These are phyloP conservation scores for Ascaphus truei DNA, from an alignment of 2,113 vertebrate genomes.

Conservation along the genomic window DNA sequence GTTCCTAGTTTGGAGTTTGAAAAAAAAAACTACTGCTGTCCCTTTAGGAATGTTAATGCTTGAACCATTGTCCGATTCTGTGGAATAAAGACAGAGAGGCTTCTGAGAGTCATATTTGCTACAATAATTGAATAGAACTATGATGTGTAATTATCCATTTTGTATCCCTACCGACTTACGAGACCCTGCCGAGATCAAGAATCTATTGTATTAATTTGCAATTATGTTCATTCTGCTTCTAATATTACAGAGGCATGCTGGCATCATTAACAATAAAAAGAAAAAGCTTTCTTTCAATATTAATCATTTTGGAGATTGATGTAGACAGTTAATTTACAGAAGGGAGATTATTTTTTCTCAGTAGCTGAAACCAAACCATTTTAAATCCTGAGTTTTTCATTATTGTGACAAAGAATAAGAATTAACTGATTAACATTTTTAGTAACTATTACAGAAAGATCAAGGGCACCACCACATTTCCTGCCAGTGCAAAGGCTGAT, in stretches of 20 bases:
- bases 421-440: no score
- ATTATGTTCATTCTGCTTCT: slow-evolving; percentile 4
- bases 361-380: no score
- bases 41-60: neutral
- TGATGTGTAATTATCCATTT: slow-evolving; percentile 27
- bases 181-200: neutral
- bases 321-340: neutral
- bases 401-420: no score
- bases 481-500: no score
- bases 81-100: neutral
- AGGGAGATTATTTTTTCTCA: neutral
- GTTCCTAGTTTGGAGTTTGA: neutral
- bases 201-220: slow-evolving; percentile 12
- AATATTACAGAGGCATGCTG: slow-evolving; percentile 12
- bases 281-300: slow-evolving; percentile 17
- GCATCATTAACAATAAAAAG: slow-evolving; percentile 9
- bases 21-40: neutral
- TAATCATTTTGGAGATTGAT: neutral
- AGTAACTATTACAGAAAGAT: no score
- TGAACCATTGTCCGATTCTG: neutral
- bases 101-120: neutral
- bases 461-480: no score
- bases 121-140: neutral
- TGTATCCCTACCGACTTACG: neutral
- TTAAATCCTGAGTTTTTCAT: no score